phyloP scores from a whole-genome alignment of 2,113 vertebrate species.

The Spermophilus dauricus region DNA sequence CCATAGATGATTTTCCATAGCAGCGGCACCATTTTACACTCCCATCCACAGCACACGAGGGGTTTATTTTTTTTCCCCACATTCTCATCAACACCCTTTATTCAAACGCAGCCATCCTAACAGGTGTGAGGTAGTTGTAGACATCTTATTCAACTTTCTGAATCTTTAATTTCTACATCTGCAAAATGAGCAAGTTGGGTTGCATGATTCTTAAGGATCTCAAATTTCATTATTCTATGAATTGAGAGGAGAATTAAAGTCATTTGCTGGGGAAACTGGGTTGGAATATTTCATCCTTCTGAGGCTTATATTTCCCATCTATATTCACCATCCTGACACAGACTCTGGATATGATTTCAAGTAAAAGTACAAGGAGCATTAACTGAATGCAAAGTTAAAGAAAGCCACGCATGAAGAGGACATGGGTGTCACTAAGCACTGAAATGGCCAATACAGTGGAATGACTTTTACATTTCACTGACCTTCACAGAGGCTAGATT shows the following conservation, averaged over 20 bases:
- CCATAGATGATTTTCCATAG: background rate
- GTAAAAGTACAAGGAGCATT: conserved; percentile 6
- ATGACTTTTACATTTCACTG: background rate
- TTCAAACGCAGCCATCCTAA: background rate
- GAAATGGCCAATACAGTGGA: background rate
- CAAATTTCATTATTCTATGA: background rate
- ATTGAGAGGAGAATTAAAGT: background rate
- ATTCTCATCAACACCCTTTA: background rate
- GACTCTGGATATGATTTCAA: conserved; percentile 28
- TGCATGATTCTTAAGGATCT: background rate
- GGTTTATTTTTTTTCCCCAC: background rate
- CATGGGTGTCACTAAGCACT: background rate
- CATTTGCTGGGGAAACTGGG: conserved; percentile 26
- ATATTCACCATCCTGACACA: background rate
- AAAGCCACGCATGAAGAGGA: background rate
- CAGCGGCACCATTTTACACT: background rate
- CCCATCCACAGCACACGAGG: background rate
- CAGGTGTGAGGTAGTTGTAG: background rate
- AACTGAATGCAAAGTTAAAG: background rate
- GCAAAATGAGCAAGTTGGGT: background rate
- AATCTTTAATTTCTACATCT: background rate
- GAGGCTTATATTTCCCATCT: background rate
- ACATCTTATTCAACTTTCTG: background rate
- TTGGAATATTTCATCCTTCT: background rate
- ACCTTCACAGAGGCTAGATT: background rate